Evolutionary conservation across 2,113 vertebrate genomes (phyloP).

Genomic region (Thalassarche chlororhynchos): DNA sequence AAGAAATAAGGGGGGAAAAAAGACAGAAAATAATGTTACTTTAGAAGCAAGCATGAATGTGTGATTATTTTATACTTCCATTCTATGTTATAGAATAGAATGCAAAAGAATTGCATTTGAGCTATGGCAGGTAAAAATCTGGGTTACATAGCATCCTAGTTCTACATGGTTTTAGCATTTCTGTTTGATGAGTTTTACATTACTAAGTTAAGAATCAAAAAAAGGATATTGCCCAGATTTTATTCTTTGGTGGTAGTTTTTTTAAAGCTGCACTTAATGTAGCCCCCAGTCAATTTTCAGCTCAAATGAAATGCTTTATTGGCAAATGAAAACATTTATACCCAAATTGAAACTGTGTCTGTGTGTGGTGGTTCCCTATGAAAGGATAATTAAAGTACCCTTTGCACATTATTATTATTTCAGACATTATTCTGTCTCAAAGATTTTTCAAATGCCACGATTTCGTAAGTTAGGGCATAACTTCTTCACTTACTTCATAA

Average conservation of each 20-base stretch:
- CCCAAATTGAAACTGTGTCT: neutral
- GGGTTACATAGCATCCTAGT: neutral
- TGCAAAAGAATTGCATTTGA: neutral
- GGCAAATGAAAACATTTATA: neutral
- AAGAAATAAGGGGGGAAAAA: conserved; percentile 8
- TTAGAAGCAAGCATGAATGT: neutral
- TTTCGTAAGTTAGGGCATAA: neutral
- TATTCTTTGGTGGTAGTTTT: neutral
- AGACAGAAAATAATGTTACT: conserved; percentile 71
- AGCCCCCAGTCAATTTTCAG: neutral
- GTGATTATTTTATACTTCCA: neutral
- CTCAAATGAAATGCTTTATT: neutral
- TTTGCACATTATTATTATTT: neutral
- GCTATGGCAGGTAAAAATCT: neutral
- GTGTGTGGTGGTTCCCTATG: neutral
- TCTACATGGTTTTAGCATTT: neutral
- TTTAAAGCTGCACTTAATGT: neutral
- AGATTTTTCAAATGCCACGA: neutral
- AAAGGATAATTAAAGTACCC: neutral
- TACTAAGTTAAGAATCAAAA: neutral
- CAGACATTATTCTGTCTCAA: neutral
- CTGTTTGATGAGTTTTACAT: neutral
- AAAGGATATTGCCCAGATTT: neutral
- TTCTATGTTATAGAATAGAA: neutral
- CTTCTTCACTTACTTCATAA: neutral